Conservation (phyloP, 2,888 invertebrate genomes). For the Holacanthella duospinosa region DNA sequence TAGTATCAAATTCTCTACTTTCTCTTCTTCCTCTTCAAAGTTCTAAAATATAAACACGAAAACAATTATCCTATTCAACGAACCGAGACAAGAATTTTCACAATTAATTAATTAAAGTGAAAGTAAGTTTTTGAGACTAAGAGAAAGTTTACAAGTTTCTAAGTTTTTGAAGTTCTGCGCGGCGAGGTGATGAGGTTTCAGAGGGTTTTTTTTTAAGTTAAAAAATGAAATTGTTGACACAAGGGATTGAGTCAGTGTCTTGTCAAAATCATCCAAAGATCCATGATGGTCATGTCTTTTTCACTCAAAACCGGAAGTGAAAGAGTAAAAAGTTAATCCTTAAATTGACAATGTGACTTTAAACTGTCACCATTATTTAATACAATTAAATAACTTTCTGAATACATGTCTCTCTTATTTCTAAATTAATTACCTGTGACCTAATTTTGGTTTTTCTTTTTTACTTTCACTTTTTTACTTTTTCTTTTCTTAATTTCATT, state of each 20-base stretch:
- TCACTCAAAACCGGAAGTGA: not conserved
- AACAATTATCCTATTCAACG: conserved; percentile 1
- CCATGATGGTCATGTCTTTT: not conserved
- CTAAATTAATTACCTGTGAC: no score
- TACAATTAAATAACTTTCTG: no score
- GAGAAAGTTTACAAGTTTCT: not conserved
- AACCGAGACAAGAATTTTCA: not conserved
- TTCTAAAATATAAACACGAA: not conserved
- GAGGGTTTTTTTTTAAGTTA: no score
- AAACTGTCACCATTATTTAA: not conserved
- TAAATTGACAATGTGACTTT: not conserved
- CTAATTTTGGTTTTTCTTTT: no score
- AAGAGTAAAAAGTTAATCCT: not conserved
- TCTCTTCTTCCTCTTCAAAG: not conserved
- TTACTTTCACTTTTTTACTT: no score
- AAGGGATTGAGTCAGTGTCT: not conserved
- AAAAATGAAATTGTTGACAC: no score
- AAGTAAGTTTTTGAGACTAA: not conserved
- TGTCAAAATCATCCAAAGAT: not conserved
- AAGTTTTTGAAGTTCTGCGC: no score
- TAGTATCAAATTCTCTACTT: not conserved
- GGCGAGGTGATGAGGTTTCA: no score
- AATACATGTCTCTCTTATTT: no score
- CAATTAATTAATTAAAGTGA: conserved; percentile 2
- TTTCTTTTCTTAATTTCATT: no score